These are phyloP conservation scores for Synanthedon vespiformis DNA, from an alignment of 2,888 invertebrate genomes.

Conservation along the genomic window DNA sequence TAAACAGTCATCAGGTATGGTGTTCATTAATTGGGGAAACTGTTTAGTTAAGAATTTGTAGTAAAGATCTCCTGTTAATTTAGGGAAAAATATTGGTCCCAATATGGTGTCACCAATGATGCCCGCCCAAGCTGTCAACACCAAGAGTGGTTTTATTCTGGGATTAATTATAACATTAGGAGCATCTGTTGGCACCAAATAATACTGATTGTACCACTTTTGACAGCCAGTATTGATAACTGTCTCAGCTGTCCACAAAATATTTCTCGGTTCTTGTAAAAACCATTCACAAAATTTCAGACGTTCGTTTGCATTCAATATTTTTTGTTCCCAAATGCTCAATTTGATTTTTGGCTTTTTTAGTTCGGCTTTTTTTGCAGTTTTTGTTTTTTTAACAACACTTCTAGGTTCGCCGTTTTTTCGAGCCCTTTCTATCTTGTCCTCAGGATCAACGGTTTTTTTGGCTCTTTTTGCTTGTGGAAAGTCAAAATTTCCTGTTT, in stretches of 20 bases:
- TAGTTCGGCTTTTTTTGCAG: background rate
- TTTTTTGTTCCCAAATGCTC: background rate
- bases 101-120: conserved; percentile 1
- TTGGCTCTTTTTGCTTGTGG: background rate
- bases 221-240: background rate
- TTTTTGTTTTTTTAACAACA: background rate
- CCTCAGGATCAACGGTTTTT: background rate
- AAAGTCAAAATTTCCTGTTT: background rate
- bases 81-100: background rate
- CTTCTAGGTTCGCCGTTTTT: background rate
- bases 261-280: background rate
- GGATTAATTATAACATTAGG: background rate
- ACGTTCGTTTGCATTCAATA: background rate
- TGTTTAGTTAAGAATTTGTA: background rate
- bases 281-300: background rate
- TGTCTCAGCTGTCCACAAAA: background rate
- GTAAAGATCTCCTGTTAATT: background rate
- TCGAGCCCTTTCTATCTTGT: background rate
- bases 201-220: background rate
- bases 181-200: background rate
- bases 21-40: background rate
- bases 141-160: background rate
- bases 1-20: background rate
- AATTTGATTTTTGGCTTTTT: background rate
- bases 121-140: background rate